Percentiles rank a stretch among this genome's conserved stretches.
Evolutionary conservation across 2,113 vertebrate genomes (phyloP).

Genomic region (Stigmatopora nigra): DNA sequence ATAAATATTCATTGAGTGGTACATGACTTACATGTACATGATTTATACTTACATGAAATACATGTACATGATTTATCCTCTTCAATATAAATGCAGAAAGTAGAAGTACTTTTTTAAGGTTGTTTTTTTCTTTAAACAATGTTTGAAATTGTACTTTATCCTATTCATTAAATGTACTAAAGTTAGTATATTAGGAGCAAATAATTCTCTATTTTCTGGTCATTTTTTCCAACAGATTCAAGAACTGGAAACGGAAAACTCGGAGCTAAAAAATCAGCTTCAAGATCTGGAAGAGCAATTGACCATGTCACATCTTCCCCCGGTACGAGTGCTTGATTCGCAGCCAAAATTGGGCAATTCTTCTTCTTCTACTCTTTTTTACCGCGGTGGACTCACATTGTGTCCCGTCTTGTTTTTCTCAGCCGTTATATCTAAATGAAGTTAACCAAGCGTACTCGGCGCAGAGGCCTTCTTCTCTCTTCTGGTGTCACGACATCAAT

Average conservation of each 20-base stretch:
- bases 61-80: too few species aligned
- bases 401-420: slow-evolving; percentile 66
- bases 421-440: slow-evolving; percentile 80
- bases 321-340: slow-evolving; percentile 63
- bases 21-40: too few species aligned
- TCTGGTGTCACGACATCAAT: slow-evolving; percentile 80
- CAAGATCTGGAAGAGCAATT: slow-evolving; percentile 88
- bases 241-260: slow-evolving; percentile 93
- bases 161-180: too few species aligned
- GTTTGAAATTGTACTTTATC: too few species aligned
- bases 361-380: not conserved
- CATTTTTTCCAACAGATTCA: slow-evolving; percentile 77
- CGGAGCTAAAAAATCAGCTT: slow-evolving; percentile 91
- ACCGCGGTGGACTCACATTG: not conserved
- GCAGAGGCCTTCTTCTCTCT: slow-evolving; percentile 80
- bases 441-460: slow-evolving; percentile 75
- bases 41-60: too few species aligned
- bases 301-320: slow-evolving; percentile 79
- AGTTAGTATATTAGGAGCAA: too few species aligned
- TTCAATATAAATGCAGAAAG: too few species aligned
- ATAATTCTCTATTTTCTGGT: slow-evolving; percentile 1
- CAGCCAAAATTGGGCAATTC: not conserved
- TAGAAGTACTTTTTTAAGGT: too few species aligned
- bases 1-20: too few species aligned
- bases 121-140: too few species aligned